Percentiles rank a stretch among this genome's conserved stretches.
Conservation (phyloP, 2,113 vertebrate species). For the Sturnus vulgaris region DNA sequence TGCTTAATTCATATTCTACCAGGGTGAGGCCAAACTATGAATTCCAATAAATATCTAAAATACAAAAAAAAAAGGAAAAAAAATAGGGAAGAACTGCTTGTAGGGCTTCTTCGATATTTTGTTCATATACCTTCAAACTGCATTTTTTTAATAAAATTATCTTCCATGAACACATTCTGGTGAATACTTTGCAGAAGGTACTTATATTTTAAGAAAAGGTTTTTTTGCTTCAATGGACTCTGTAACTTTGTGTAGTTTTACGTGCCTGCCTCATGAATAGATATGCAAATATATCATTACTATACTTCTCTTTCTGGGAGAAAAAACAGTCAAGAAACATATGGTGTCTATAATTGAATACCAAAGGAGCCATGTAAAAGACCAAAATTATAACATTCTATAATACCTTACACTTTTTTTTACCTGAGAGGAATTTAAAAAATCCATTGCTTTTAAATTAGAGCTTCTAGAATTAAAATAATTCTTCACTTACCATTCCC, state of each 20-base stretch:
- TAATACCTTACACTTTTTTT: not conserved
- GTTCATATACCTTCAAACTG: not conserved
- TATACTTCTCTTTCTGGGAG: not conserved
- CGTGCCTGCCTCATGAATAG: not conserved
- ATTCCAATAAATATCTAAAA: not conserved
- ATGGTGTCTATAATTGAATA: not conserved
- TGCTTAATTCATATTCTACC: not conserved
- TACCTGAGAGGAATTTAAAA: not conserved
- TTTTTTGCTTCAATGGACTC: not conserved
- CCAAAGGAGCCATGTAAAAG: not conserved
- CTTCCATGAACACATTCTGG: not conserved
- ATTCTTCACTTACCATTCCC: not conserved
- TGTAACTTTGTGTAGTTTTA: not conserved
- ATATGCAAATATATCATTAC: not conserved
- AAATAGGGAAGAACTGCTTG: not conserved
- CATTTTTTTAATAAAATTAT: not conserved
- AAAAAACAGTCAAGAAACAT: not conserved
- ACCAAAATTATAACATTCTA: not conserved
- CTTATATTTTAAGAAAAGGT: not conserved
- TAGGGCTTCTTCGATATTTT: not conserved
- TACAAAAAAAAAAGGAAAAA: not conserved
- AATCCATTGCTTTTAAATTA: not conserved
- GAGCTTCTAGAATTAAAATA: not conserved
- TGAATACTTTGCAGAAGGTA: not conserved
- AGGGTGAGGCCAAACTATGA: not conserved